phyloP scores from a whole-genome alignment of 92 coral and sea anemone genomes.

The Pocillopora meandrina region DNA sequence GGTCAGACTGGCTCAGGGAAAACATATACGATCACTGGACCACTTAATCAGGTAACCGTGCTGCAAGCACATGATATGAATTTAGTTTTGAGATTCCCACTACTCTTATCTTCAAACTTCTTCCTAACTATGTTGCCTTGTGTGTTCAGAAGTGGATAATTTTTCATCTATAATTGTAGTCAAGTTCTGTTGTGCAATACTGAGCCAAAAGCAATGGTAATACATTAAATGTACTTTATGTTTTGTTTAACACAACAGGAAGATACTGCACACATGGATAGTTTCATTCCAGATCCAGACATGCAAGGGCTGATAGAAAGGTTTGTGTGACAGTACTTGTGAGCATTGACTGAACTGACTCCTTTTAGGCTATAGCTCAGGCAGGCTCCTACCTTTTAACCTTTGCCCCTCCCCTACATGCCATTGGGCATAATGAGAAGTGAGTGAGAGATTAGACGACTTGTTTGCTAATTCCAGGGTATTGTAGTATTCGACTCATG shows the following conservation, averaged over 20 bases:
- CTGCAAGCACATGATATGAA: background rate
- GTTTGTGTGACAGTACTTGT: constrained; percentile 26
- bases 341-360: background rate
- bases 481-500: no score
- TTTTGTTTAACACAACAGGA: constrained; percentile 24
- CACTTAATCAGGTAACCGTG: constrained; percentile 67
- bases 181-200: background rate
- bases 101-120: no score
- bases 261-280: constrained; percentile 28
- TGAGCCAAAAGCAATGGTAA: background rate
- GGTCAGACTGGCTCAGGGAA: constrained; percentile 99
- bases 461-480: no score
- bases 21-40: constrained; percentile 97
- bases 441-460: no score
- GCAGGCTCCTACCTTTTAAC: no score
- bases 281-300: constrained; percentile 73
- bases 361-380: background rate
- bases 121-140: no score
- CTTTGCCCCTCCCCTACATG: no score
- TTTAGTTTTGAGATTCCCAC: background rate
- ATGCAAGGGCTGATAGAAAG: constrained; percentile 84
- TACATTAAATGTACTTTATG: background rate
- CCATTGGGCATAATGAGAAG: no score
- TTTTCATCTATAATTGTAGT: no score
- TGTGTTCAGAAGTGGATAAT: no score